Evolutionary conservation across 2,797 vertebrate genomes (phyloP).

Genomic region (Ceryle rudis): DNA sequence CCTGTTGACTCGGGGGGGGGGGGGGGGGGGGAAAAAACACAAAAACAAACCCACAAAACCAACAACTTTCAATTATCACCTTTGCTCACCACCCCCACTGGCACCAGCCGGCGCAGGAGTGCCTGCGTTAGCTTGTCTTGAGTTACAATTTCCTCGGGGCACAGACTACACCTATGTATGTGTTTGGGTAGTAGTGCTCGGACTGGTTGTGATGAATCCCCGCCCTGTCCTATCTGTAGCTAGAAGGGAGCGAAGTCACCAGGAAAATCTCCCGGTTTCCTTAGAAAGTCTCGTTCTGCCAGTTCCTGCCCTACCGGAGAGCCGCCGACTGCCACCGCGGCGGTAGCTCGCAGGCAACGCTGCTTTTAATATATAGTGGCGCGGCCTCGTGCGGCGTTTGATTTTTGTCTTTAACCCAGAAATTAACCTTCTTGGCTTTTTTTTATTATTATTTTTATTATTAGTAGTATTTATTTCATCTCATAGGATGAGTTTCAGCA

Average conservation of each 20-base stretch:
- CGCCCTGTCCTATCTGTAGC: slow-evolving; percentile 46
- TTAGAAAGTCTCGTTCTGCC: slow-evolving; percentile 52
- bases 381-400: background rate
- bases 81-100: slow-evolving; percentile 37
- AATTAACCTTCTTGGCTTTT: background rate
- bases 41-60: slow-evolving; percentile 39
- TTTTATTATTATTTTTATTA: background rate
- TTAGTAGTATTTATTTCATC: background rate
- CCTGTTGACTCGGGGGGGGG: slow-evolving; percentile 16
- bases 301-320: background rate
- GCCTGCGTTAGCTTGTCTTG: slow-evolving; percentile 60
- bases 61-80: slow-evolving; percentile 57
- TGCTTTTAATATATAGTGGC: slow-evolving; percentile 48
- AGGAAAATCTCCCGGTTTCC: slow-evolving; percentile 23
- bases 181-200: slow-evolving; percentile 30
- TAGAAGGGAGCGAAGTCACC: slow-evolving; percentile 59
- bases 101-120: slow-evolving; percentile 35
- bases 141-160: slow-evolving; percentile 48
- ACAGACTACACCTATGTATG: slow-evolving; percentile 60
- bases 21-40: background rate
- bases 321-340: background rate
- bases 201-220: slow-evolving; percentile 3
- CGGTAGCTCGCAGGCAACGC: background rate
- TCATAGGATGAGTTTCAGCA: background rate
- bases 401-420: background rate